Evolutionary conservation across 1,140 invertebrate genomes (phyloP), one percentile per base, ranked within the genome.

Genomic region (Dufourea novaeangliae): DNA sequence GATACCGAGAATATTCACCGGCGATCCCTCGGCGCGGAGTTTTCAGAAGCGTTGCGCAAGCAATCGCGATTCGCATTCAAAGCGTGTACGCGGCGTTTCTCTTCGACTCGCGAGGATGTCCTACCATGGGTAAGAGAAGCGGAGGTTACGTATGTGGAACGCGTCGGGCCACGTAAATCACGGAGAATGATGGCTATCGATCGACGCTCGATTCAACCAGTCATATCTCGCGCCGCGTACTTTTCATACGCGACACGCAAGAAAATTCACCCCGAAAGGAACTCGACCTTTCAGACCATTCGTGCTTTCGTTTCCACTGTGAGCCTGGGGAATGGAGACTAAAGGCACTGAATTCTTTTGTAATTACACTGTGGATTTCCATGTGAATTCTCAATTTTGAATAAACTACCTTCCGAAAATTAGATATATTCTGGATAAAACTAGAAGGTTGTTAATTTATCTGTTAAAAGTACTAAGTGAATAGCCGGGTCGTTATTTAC

Each of bases 181-280:
- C 69, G 57, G 46, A 39, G 59, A 74, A 79, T 72, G 70, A 66
- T 79, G 63, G 56, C 29, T 73, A 82, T 82, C 44, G 63, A 83
- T 82, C 41, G 41, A 22, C n/a, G 29, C 14, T 82, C 41, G 50
- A 69, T 70, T 39, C 41, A 14, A 6, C 32, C 44, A 37, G 63
- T 63, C 54, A 29, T 34, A n/a, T 27, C 34, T 39, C 14, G 27
- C 0, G 27, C 0, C 20, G 32, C 22, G 22, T 52, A 52, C 27
- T 54, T 72, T 68, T 68, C 39, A 64, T 76, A 59, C 61, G 20
- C 37, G 25, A 37, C 20, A n/a, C 39, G 56, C 32, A 37, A 7
- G 27, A 61, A 73, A 73, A 76, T 20, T 73, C 44, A 25, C 8
- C 41, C 52, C 37, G n/a, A 14, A 10, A 54, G 7, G 34, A 29